Percentiles rank a stretch among this genome's conserved stretches.
Conservation (phyloP, 2,888 invertebrate species). For the Physocephala rufipes region DNA sequence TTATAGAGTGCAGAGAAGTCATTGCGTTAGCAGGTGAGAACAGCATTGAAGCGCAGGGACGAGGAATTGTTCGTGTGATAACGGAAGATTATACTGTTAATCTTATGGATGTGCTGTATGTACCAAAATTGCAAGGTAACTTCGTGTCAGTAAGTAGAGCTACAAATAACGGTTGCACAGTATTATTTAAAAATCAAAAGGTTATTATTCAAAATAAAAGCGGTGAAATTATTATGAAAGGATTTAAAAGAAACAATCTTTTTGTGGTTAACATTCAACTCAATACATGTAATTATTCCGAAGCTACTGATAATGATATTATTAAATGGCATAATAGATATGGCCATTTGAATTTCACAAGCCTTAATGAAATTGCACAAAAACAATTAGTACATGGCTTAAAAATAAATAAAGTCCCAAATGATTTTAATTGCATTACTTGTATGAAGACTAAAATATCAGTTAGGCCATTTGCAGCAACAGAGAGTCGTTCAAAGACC, state of each 20-base stretch:
- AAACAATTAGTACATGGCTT: too few relatives aligned
- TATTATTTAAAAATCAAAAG: not conserved
- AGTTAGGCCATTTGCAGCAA: too few relatives aligned
- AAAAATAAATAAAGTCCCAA: too few relatives aligned
- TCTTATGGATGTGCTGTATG: slow-evolving; percentile 35
- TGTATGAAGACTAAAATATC: too few relatives aligned
- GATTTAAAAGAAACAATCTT: not conserved
- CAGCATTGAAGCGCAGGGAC: slow-evolving; percentile 30
- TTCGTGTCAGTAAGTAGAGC: slow-evolving; percentile 36
- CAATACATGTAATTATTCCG: too few relatives aligned
- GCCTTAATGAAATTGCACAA: too few relatives aligned
- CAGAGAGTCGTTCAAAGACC: too few relatives aligned
- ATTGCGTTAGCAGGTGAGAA: slow-evolving; percentile 26
- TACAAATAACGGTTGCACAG: not conserved
- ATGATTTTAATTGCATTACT: too few relatives aligned
- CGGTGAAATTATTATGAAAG: not conserved
- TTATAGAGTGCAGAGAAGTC: not conserved
- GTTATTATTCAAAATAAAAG: not conserved
- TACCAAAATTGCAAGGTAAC: slow-evolving; percentile 34
- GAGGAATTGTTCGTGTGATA: slow-evolving; percentile 25
- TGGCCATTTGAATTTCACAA: too few relatives aligned
- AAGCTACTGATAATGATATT: too few relatives aligned
- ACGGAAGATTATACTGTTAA: slow-evolving; percentile 22
- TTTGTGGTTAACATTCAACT: not conserved
- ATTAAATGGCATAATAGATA: too few relatives aligned